Conservation (phyloP, 2,113 vertebrate genomes). For the Nestor notabilis region DNA sequence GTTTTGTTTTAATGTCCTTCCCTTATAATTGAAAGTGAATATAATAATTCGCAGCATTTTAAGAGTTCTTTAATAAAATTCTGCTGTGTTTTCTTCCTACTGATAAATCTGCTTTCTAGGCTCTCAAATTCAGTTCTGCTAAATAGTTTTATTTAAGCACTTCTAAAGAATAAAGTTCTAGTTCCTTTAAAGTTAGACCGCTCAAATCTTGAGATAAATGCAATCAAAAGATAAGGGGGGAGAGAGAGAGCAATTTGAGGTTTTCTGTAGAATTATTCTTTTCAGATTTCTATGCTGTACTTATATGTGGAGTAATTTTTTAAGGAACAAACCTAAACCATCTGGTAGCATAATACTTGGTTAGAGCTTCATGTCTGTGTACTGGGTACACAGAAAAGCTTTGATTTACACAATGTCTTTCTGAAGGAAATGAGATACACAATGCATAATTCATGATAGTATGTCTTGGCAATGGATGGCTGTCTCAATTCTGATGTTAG, state of each 20-base stretch:
- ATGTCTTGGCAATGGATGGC: neutral
- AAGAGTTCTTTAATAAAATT: neutral
- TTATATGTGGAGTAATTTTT: neutral
- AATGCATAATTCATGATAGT: slow-evolving; percentile 25
- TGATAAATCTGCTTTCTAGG: neutral
- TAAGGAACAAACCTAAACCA: slow-evolving; percentile 4
- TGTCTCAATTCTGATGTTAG: slow-evolving; percentile 15
- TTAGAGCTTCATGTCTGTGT: neutral
- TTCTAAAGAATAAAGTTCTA: neutral
- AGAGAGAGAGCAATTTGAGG: neutral
- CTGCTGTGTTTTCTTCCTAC: neutral
- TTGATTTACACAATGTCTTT: slow-evolving; percentile 26
- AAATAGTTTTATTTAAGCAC: neutral
- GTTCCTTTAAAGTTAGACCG: neutral
- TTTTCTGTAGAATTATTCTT: neutral
- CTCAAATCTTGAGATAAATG: neutral
- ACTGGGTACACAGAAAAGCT: neutral
- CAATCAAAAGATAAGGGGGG: neutral
- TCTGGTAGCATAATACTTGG: slow-evolving; percentile 31
- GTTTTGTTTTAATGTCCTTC: neutral
- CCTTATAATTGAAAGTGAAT: neutral
- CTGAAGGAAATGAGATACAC: slow-evolving; percentile 26
- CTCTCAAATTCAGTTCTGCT: neutral
- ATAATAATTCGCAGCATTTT: neutral
- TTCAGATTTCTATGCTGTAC: neutral